These are phyloP conservation scores for Nannospalax galili DNA, from an alignment of 2,113 vertebrate species.

Conservation along the genomic window DNA sequence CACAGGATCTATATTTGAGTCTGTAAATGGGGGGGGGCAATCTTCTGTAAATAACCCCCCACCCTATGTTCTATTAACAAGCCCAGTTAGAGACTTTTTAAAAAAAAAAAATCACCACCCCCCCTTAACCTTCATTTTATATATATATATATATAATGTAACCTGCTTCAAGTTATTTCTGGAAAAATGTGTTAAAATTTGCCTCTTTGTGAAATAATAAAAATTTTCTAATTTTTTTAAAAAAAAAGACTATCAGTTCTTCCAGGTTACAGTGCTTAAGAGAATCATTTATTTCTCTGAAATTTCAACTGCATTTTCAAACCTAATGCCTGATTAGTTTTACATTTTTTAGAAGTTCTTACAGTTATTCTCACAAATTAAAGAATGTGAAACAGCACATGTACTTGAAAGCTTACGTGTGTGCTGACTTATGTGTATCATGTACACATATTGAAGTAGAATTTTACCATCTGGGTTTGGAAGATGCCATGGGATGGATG, in stretches of 20 bases:
- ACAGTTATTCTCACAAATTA: conserved; percentile 13
- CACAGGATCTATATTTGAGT: too few relatives aligned
- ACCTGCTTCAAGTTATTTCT: too few relatives aligned
- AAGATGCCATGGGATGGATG: not conserved
- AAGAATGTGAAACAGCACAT: not conserved
- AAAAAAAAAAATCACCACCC: too few relatives aligned
- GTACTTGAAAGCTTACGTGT: not conserved
- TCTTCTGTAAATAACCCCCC: too few relatives aligned
- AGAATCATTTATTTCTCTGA: conserved; percentile 14
- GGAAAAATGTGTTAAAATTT: too few relatives aligned
- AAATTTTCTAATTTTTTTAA: too few relatives aligned
- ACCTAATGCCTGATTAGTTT: not conserved
- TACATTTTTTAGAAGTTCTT: not conserved
- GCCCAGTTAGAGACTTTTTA: too few relatives aligned
- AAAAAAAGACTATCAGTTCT: not conserved
- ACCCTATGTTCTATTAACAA: too few relatives aligned
- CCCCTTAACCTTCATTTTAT: too few relatives aligned
- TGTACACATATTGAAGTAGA: not conserved
- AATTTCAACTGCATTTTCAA: conserved; percentile 15
- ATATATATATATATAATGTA: too few relatives aligned
- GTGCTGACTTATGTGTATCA: not conserved
- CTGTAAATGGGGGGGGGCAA: too few relatives aligned
- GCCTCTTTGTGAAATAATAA: too few relatives aligned
- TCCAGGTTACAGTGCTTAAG: conserved; percentile 6
- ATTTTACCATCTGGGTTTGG: not conserved